These are phyloP conservation scores for Achlya flavicornis DNA, from an alignment of 2,888 invertebrate genomes.

Conservation along the genomic window DNA sequence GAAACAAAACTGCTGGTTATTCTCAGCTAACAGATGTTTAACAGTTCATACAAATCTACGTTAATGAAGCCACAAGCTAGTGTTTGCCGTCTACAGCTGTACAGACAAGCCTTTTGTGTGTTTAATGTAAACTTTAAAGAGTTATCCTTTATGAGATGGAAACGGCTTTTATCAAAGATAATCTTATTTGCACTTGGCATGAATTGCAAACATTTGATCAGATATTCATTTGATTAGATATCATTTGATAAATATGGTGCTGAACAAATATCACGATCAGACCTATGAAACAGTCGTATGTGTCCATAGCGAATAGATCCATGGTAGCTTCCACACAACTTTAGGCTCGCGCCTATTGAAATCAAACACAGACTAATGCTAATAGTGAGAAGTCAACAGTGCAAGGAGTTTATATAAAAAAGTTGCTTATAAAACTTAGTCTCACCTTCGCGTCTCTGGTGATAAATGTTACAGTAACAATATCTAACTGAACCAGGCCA, in stretches of 20 bases:
- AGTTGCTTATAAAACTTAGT: background rate
- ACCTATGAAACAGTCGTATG: too few species aligned
- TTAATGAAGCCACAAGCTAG: slow-evolving; percentile 33
- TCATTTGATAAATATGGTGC: background rate
- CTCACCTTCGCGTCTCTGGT: background rate
- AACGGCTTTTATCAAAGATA: background rate
- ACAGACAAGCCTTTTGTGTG: slow-evolving; percentile 11
- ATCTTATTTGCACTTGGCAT: background rate
- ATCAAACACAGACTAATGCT: too few species aligned
- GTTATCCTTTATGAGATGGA: background rate
- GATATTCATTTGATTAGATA: background rate
- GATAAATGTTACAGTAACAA: slow-evolving; percentile 16
- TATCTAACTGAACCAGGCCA: slow-evolving; percentile 18
- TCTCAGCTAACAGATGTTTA: slow-evolving; percentile 17
- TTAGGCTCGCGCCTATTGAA: too few species aligned
- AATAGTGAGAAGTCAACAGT: background rate
- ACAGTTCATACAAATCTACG: slow-evolving; percentile 24
- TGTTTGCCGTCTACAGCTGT: slow-evolving; percentile 24
- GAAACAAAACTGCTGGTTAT: slow-evolving; percentile 17
- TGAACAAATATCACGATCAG: too few species aligned
- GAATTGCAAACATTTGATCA: background rate
- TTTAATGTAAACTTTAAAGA: slow-evolving; percentile 14
- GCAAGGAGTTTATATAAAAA: background rate
- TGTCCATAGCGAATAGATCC: too few species aligned
- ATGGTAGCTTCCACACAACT: too few species aligned